phyloP scores from a whole-genome alignment of 1,140 invertebrate species.

The Heliconius congener region DNA sequence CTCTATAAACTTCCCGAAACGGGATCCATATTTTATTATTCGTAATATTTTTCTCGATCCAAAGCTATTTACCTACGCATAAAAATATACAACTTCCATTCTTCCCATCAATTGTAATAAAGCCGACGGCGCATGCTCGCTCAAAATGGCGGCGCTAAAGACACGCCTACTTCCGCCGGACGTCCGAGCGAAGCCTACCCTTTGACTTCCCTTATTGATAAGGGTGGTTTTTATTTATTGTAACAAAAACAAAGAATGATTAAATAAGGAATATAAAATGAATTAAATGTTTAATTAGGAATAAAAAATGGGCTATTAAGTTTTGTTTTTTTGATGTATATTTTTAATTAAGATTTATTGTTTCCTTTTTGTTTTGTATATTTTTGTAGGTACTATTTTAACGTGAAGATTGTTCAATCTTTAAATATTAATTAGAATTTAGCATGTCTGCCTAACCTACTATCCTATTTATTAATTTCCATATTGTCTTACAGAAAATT shows the following conservation, averaged over 20 bases:
- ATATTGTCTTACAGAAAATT: no score
- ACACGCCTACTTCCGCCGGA: slow-evolving; percentile 73
- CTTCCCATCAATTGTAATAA: slow-evolving; percentile 20
- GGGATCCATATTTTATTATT: background rate
- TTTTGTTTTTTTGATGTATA: background rate
- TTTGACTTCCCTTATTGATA: slow-evolving; percentile 20
- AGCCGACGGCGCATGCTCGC: slow-evolving; percentile 54
- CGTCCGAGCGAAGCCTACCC: slow-evolving; percentile 56
- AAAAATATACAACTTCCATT: slow-evolving; percentile 25
- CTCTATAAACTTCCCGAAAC: background rate
- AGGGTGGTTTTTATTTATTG: slow-evolving; percentile 13
- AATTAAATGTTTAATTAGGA: background rate
- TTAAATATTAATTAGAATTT: no score
- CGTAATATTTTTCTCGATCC: slow-evolving; percentile 12
- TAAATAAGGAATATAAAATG: slow-evolving; percentile 14
- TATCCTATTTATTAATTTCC: no score
- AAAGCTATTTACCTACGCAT: slow-evolving; percentile 1
- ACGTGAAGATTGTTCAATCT: background rate
- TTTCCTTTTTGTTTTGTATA: background rate
- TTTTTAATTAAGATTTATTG: background rate
- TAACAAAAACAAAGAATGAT: background rate
- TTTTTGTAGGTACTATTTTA: background rate
- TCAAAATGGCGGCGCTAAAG: slow-evolving; percentile 66
- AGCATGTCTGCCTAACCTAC: no score
- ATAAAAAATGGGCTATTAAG: background rate